Evolutionary conservation across 2,797 vertebrate genomes (phyloP), one percentile per base, ranked within the genome.

Genomic region (Micrastur ruficollis): DNA sequence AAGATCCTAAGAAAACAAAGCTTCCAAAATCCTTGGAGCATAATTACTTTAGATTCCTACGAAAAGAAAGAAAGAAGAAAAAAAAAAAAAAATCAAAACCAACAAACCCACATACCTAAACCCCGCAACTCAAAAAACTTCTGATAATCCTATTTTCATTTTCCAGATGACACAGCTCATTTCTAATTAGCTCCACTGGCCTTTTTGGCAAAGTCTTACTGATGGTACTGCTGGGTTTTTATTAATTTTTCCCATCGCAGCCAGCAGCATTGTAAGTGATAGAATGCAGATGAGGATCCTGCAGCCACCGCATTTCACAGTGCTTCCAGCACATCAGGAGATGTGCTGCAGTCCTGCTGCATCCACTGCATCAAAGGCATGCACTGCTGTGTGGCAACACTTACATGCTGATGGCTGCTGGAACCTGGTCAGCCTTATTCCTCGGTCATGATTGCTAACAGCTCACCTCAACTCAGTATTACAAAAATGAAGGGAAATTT

Each of bases 401-500:
- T 14, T 12, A 49, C 21, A 17, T 0, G 0, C 40, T 38, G 34
- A 56, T 0, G 0, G 59, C 23, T 90, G 23, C 59, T 58, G 83
- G 29, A 89, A 78, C 17, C 52, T 42, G 6, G 18, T 73, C 70
- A 89, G 70, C 19, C 11, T 78, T 56, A 46, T 32, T 90, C 22
- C 32, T 67, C 36, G 47, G 36, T 18, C 62, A 70, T 3, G 11
- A 47, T 26, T 87, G 61, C 31, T 71, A 81, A 22, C 3, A 3
- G 32, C 13, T 86, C 9, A 5, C 6, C n/a, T 86, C 68, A 72
- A 23, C 27, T 93, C 47, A 32, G 81, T 82, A 63, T 59, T 55
- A 40, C 14, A 65, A 86, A 95, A 89, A 29, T 78, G 68, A 87
- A 72, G 47, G 21, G 61, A 71, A 92, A 78, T 74, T 14, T 49